These are phyloP conservation scores for Proterorhinus semilunaris DNA, from an alignment of 2,113 vertebrate species.

Conservation along the genomic window DNA sequence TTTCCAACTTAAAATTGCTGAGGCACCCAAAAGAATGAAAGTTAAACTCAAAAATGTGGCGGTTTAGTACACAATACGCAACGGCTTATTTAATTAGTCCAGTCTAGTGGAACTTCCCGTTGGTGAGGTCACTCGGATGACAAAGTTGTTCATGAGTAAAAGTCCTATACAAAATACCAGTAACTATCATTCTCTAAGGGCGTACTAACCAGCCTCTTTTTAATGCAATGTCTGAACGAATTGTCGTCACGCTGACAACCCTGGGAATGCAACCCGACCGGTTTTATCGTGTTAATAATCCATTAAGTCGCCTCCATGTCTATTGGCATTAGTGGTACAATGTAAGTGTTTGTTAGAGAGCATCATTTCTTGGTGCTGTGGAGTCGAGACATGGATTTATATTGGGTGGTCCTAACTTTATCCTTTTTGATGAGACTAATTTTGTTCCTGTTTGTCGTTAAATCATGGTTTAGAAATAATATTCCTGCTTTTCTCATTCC, in stretches of 20 bases:
- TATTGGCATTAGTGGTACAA: neutral
- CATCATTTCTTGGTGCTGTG: too few species aligned
- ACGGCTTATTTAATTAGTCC: neutral
- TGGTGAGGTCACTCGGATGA: neutral
- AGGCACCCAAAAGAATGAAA: too few species aligned
- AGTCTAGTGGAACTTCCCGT: neutral
- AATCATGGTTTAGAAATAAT: too few species aligned
- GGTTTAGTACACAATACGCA: neutral
- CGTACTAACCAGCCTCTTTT: neutral
- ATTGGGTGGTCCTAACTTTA: too few species aligned
- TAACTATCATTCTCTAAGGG: slow-evolving; percentile 8
- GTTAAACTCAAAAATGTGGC: too few species aligned
- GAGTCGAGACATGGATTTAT: too few species aligned
- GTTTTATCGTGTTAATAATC: slow-evolving; percentile 38
- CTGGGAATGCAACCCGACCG: slow-evolving; percentile 47
- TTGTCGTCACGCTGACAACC: slow-evolving; percentile 11
- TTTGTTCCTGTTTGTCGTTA: too few species aligned
- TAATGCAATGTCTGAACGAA: slow-evolving; percentile 6
- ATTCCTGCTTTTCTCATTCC: too few species aligned
- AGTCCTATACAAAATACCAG: slow-evolving; percentile 8
- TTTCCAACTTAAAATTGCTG: too few species aligned
- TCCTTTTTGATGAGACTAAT: too few species aligned
- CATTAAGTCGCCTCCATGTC: neutral
- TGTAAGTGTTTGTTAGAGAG: too few species aligned
- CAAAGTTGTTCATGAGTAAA: neutral